A percentile compares a stretch with the other conserved stretches of the same genome.
Conservation (phyloP, 1,140 invertebrate genomes). For the Habropoda laboriosa region DNA sequence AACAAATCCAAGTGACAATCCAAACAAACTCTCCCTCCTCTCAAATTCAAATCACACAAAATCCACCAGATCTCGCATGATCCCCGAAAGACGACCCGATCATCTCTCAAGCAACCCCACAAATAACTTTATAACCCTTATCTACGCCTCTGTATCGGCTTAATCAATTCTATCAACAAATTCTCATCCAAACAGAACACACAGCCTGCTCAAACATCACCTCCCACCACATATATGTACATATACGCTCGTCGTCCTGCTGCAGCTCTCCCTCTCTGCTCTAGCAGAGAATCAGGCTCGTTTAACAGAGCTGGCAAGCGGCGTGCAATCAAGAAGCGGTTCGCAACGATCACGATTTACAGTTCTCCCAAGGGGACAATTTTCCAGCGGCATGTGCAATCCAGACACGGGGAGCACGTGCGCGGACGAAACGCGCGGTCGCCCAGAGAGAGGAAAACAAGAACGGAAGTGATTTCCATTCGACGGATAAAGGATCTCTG, state of each 20-base stretch:
- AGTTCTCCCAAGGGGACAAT: conserved; percentile 7
- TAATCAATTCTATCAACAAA: conserved; percentile 10
- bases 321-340: conserved; percentile 27
- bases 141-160: not conserved
- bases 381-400: conserved; percentile 2
- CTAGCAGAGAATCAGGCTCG: not conserved
- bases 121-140: not conserved
- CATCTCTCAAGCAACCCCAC: not conserved
- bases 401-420: not conserved
- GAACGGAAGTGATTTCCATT: conserved; percentile 35
- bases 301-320: conserved; percentile 12
- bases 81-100: too few species aligned
- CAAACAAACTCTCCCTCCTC: too few species aligned
- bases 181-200: not conserved
- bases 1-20: too few species aligned
- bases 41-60: too few species aligned
- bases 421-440: not conserved
- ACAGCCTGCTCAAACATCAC: too few species aligned
- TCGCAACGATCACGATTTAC: conserved; percentile 13
- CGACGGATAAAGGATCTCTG: conserved; percentile 22
- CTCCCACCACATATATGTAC: not conserved
- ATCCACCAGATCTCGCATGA: too few species aligned
- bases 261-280: not conserved
- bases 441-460: not conserved
- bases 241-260: not conserved